phyloP scores from a whole-genome alignment of 2,888 invertebrate genomes.

The Scaptomyza tumidula region DNA sequence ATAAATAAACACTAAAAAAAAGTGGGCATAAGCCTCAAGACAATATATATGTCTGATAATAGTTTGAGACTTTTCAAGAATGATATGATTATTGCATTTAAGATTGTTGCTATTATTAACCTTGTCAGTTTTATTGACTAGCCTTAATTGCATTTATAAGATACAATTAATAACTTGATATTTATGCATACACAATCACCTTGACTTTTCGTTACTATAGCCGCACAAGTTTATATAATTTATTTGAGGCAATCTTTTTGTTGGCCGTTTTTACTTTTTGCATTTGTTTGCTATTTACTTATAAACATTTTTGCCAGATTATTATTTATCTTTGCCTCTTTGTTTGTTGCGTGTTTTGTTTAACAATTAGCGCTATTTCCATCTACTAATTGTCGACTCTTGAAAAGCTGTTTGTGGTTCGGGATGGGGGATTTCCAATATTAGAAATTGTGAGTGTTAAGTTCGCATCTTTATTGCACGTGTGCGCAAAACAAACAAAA shows the following conservation, averaged over 20 bases:
- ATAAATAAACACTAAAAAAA: conserved; percentile 7
- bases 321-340: conserved; percentile 24
- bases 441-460: conserved; percentile 3
- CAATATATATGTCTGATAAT: neutral
- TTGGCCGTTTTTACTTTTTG: conserved; percentile 19
- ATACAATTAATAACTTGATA: neutral
- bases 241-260: conserved; percentile 21
- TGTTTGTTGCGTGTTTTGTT: conserved; percentile 55
- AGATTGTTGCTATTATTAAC: neutral
- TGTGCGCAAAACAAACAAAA: conserved; percentile 37
- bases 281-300: conserved; percentile 20
- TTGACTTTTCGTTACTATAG: neutral
- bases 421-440: conserved; percentile 2
- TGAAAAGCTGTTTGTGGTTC: conserved; percentile 15
- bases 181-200: neutral
- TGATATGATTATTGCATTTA: neutral
- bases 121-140: neutral
- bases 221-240: conserved; percentile 32
- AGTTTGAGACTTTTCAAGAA: neutral
- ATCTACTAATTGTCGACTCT: conserved; percentile 11
- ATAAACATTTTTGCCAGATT: conserved; percentile 33
- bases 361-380: conserved; percentile 62
- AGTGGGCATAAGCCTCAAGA: too few species aligned
- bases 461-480: conserved; percentile 51
- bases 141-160: conserved; percentile 5